These are phyloP conservation scores for Chaenocephalus aceratus DNA, from an alignment of 2,113 vertebrate species.

Conservation along the genomic window DNA sequence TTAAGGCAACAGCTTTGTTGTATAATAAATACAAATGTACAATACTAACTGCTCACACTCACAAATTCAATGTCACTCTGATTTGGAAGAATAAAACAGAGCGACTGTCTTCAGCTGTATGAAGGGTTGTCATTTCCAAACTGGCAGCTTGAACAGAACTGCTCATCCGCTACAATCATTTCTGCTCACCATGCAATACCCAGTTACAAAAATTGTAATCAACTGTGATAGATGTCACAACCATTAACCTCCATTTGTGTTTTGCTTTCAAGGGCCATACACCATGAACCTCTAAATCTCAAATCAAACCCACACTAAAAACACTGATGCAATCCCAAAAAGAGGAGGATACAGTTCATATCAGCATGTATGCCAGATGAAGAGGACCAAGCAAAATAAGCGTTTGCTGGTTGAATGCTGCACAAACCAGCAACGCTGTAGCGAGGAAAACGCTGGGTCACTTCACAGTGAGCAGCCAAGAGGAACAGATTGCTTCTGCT, in stretches of 20 bases:
- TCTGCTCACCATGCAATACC: neutral
- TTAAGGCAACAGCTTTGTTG: neutral
- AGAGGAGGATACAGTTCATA: slow-evolving; percentile 11
- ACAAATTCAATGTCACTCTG: neutral
- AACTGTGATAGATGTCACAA: neutral
- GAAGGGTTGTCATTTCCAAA: neutral
- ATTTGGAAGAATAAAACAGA: neutral
- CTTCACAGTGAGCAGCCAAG: slow-evolving; percentile 75
- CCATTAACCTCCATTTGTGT: neutral
- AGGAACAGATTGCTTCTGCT: slow-evolving; percentile 82
- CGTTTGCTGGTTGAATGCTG: slow-evolving; percentile 24
- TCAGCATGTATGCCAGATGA: slow-evolving; percentile 33
- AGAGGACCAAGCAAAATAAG: slow-evolving; percentile 41
- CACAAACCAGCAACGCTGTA: slow-evolving; percentile 38
- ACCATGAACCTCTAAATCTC: neutral
- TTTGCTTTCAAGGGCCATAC: slow-evolving; percentile 26
- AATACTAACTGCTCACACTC: neutral
- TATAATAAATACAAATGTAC: no score
- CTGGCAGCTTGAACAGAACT: neutral
- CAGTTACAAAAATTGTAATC: neutral
- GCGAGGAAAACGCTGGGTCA: slow-evolving; percentile 66
- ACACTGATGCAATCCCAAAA: neutral
- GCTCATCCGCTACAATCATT: neutral
- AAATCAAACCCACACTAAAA: slow-evolving; percentile 20
- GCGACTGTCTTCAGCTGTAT: neutral